Percentiles rank a stretch among this genome's conserved stretches.
These are phyloP conservation scores for Peromyscus californicus DNA, from an alignment of 2,113 vertebrate species.

Conservation along the genomic window DNA sequence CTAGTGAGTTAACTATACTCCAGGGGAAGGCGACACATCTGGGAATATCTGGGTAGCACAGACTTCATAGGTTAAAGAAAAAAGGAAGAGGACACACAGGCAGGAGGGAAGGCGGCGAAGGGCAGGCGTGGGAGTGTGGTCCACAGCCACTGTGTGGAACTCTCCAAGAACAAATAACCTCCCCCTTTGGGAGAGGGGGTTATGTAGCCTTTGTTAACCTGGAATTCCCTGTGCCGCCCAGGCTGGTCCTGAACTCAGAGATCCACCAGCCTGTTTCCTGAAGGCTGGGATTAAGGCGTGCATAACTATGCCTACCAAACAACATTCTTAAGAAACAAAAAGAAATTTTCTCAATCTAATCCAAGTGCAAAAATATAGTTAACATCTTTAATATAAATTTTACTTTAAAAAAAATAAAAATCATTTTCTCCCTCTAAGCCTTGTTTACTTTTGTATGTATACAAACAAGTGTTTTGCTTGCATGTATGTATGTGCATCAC, in stretches of 20 bases:
- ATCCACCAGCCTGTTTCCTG: neutral
- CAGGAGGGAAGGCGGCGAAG: neutral
- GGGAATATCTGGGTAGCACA: neutral
- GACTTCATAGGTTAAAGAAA: neutral
- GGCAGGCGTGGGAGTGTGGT: neutral
- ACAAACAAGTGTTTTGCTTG: neutral
- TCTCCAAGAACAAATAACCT: neutral
- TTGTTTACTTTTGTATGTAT: neutral
- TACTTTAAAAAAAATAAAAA: neutral
- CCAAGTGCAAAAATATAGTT: neutral
- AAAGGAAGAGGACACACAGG: neutral
- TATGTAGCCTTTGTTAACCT: neutral
- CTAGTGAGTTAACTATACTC: neutral
- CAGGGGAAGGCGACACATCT: neutral
- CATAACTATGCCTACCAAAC: neutral
- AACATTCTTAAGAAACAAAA: conserved; percentile 29
- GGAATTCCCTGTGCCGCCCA: neutral
- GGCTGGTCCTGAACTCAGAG: neutral
- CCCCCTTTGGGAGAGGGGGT: neutral
- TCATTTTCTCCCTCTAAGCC: neutral
- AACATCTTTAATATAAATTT: neutral
- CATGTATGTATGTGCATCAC: neutral
- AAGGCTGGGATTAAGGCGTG: neutral
- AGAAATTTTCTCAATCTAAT: neutral
- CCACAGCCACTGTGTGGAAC: neutral